These are phyloP conservation scores for Macrotis lagotis DNA, from an alignment of 2,113 vertebrate genomes.

Conservation along the genomic window DNA sequence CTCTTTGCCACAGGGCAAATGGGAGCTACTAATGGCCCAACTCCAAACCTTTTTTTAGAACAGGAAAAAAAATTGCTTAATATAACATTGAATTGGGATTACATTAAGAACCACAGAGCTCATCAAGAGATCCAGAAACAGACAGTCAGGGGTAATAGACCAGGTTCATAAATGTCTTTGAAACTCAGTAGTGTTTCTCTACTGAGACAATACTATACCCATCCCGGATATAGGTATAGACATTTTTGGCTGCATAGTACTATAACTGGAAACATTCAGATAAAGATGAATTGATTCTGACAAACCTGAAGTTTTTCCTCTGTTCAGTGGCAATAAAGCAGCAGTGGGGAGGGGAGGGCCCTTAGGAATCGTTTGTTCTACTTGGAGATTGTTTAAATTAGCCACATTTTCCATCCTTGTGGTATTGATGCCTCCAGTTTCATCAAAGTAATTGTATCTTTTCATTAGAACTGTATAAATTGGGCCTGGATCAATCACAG, in stretches of 20 bases:
- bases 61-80: constrained; percentile 56
- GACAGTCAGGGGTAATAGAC: neutral
- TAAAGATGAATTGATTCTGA: neutral
- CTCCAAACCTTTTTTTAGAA: constrained; percentile 69
- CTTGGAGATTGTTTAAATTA: constrained; percentile 43
- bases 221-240: neutral
- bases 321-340: constrained; percentile 18
- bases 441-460: constrained; percentile 76
- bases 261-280: constrained; percentile 50
- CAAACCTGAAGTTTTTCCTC: constrained; percentile 35
- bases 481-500: neutral
- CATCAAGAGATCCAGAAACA: neutral
- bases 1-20: constrained; percentile 78
- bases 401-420: constrained; percentile 76
- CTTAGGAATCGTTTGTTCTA: constrained; percentile 68
- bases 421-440: constrained; percentile 74
- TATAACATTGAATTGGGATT: constrained; percentile 29
- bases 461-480: constrained; percentile 48
- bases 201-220: neutral
- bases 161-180: neutral
- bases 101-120: constrained; percentile 64
- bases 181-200: neutral
- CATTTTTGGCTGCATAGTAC: neutral
- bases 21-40: constrained; percentile 77
- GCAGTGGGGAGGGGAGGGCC: neutral